These are phyloP conservation scores for Chirona hameri DNA, from an alignment of 2,888 invertebrate species.

Conservation along the genomic window DNA sequence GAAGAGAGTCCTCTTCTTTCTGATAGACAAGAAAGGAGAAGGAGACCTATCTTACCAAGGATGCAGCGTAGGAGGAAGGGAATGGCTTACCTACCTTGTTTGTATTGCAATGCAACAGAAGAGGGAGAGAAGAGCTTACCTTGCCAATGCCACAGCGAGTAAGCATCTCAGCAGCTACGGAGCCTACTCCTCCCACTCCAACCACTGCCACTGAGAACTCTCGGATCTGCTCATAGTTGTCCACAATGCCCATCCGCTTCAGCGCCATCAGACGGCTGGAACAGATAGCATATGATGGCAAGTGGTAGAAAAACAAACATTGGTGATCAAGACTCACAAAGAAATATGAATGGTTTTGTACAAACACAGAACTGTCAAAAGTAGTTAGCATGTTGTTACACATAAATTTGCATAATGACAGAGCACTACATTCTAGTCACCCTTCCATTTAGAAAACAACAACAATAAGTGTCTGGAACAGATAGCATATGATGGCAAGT, in stretches of 20 bases:
- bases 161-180: conserved; percentile 99
- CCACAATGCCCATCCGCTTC: conserved; percentile 97
- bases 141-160: conserved; percentile 98
- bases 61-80: too few relatives aligned
- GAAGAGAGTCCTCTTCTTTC: too few relatives aligned
- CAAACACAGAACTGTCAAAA: too few relatives aligned
- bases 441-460: too few relatives aligned
- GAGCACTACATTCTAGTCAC: too few relatives aligned
- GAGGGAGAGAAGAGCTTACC: conserved; percentile 50
- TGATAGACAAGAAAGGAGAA: too few relatives aligned
- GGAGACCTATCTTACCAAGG: too few relatives aligned
- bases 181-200: conserved; percentile 98
- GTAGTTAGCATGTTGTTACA: too few relatives aligned
- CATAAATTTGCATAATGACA: too few relatives aligned
- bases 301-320: not conserved
- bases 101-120: too few relatives aligned
- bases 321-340: not conserved
- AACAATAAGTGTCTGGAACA: conserved; percentile 56
- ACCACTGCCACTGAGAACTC: conserved; percentile 87
- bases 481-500: conserved; percentile 32
- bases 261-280: conserved; percentile 95
- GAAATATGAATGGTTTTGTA: not conserved
- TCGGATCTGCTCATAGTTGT: conserved; percentile 92
- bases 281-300: conserved; percentile 43
- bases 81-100: too few relatives aligned